These are phyloP conservation scores for Hippolais icterina DNA, from an alignment of 2,113 vertebrate species.

Conservation along the genomic window DNA sequence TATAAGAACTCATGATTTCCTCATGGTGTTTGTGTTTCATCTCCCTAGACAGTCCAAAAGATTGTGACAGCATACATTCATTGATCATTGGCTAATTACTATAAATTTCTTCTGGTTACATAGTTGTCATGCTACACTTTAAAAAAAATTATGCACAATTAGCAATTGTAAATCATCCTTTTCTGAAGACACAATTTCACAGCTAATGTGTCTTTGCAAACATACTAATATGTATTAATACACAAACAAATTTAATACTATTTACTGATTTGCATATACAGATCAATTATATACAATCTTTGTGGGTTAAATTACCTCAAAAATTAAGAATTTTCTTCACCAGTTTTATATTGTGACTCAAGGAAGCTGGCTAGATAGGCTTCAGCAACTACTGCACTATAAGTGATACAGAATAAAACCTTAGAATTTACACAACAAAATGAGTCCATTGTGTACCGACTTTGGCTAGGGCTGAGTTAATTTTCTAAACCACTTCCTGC, in stretches of 20 bases:
- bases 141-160: not conserved
- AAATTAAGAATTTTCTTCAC: not conserved
- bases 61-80: not conserved
- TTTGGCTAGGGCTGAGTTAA: not conserved
- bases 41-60: not conserved
- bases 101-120: not conserved
- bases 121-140: not conserved
- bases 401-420: not conserved
- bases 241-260: not conserved
- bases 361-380: not conserved
- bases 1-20: not conserved
- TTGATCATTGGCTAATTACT: not conserved
- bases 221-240: not conserved
- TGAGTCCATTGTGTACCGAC: not conserved
- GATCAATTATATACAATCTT: not conserved
- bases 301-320: not conserved
- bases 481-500: not conserved
- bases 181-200: not conserved
- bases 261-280: not conserved
- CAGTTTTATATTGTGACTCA: not conserved
- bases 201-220: not conserved
- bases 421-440: not conserved
- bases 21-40: not conserved
- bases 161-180: not conserved
- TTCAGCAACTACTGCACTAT: not conserved